Percentiles rank a stretch among this genome's conserved stretches.
Evolutionary conservation across 1,140 invertebrate genomes (phyloP).

Genomic region (Mercenaria mercenaria): DNA sequence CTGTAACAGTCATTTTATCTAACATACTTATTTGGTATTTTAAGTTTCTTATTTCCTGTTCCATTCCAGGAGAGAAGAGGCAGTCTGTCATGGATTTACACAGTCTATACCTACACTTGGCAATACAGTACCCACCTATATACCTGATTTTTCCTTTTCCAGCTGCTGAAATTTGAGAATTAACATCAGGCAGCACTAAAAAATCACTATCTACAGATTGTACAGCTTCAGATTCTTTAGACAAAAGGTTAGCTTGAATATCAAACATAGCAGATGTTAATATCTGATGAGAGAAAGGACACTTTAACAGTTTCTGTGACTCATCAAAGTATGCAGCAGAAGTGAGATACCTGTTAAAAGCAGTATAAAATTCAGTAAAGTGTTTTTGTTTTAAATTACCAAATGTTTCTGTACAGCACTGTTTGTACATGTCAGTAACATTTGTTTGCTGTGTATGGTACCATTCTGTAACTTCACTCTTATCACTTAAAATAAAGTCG

Average conservation of each 20-base stretch:
- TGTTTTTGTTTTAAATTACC: not conserved
- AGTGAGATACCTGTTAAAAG: not conserved
- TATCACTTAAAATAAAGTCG: not conserved
- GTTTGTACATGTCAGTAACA: not conserved
- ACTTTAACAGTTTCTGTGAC: not conserved
- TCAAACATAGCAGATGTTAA: not conserved
- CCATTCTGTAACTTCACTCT: not conserved
- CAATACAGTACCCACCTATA: slow-evolving; percentile 9
- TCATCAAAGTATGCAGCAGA: not conserved
- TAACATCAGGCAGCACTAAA: not conserved
- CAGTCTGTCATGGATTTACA: not conserved
- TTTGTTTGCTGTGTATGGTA: not conserved
- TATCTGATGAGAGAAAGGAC: not conserved
- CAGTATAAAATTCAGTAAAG: not conserved
- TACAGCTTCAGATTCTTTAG: not conserved
- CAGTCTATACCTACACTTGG: slow-evolving; percentile 18
- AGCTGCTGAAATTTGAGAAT: not conserved
- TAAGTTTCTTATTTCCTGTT: not conserved
- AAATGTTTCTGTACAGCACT: not conserved
- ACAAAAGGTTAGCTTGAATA: not conserved
- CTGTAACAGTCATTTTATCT: not conserved
- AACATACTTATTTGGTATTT: not conserved
- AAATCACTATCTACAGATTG: not conserved
- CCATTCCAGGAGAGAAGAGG: slow-evolving; percentile 27
- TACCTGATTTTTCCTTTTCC: slow-evolving; percentile 28